Conservation (phyloP, 2,113 vertebrate genomes). For the Casuarius casuarius region DNA sequence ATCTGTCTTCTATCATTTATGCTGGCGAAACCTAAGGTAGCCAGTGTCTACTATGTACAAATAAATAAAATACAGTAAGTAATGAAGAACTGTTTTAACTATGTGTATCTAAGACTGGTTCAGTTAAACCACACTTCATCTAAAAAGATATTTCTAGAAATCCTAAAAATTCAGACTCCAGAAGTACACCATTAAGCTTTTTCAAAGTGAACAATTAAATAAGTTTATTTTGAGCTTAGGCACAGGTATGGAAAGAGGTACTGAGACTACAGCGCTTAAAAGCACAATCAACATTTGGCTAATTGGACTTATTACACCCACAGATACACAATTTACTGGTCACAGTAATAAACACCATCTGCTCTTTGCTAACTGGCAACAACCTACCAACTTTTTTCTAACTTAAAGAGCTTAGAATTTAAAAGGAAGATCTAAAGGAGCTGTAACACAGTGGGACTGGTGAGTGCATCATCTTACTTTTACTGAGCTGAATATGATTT, state of each 20-base stretch:
- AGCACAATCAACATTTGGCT: slow-evolving; percentile 52
- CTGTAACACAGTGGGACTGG: neutral
- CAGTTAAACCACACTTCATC: neutral
- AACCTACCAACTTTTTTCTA: neutral
- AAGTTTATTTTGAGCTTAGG: neutral
- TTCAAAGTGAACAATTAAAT: neutral
- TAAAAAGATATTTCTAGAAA: neutral
- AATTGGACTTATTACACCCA: slow-evolving; percentile 48
- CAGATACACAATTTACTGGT: slow-evolving; percentile 8
- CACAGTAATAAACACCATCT: slow-evolving; percentile 64
- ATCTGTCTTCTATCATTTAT: neutral
- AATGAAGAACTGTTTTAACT: neutral
- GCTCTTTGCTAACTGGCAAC: slow-evolving; percentile 38
- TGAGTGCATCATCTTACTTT: neutral
- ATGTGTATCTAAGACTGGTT: neutral
- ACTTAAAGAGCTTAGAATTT: neutral
- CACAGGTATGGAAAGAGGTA: slow-evolving; percentile 47
- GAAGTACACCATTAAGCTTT: neutral
- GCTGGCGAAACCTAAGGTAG: neutral
- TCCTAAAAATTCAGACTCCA: neutral
- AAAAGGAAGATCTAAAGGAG: neutral
- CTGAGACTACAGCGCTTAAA: slow-evolving; percentile 12
- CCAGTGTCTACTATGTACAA: neutral
- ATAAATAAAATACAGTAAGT: neutral
- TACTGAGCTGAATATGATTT: neutral